Percentiles rank a stretch among this genome's conserved stretches.
Evolutionary conservation across 2,797 vertebrate genomes (phyloP).

Genomic region (Passerculus sandwichensis): DNA sequence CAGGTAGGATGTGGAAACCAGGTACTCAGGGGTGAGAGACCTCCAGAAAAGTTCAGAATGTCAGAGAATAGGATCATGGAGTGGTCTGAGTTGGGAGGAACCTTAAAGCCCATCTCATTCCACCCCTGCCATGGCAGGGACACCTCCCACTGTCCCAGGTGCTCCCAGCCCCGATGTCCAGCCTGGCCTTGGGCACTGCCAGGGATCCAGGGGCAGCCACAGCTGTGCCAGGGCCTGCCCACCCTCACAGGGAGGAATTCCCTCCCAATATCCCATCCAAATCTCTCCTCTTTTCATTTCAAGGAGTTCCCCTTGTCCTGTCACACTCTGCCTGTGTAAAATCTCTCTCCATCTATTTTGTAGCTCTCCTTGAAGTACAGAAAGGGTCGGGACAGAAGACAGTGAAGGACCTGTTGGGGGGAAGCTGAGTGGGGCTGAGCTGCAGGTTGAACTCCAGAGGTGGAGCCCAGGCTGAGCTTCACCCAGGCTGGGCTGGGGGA

Average conservation of each 20-base stretch:
- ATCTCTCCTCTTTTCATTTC: background rate
- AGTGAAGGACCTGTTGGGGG: rapidly evolving
- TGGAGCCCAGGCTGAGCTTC: background rate
- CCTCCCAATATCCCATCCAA: background rate
- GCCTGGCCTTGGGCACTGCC: background rate
- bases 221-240: background rate
- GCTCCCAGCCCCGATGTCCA: background rate
- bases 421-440: background rate
- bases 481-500: background rate
- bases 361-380: background rate
- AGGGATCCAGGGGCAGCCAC: background rate
- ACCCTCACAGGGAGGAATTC: rapidly evolving
- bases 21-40: background rate
- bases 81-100: background rate
- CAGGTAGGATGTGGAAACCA: background rate
- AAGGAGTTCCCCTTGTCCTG: background rate
- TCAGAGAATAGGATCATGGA: background rate
- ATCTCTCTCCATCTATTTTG: background rate
- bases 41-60: background rate
- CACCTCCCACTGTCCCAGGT: rapidly evolving
- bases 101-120: rapidly evolving
- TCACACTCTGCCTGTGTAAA: background rate
- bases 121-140: background rate
- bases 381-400: background rate
- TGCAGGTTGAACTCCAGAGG: background rate